These are phyloP conservation scores for Myotis davidii DNA, from an alignment of 2,113 vertebrate genomes.

Conservation along the genomic window DNA sequence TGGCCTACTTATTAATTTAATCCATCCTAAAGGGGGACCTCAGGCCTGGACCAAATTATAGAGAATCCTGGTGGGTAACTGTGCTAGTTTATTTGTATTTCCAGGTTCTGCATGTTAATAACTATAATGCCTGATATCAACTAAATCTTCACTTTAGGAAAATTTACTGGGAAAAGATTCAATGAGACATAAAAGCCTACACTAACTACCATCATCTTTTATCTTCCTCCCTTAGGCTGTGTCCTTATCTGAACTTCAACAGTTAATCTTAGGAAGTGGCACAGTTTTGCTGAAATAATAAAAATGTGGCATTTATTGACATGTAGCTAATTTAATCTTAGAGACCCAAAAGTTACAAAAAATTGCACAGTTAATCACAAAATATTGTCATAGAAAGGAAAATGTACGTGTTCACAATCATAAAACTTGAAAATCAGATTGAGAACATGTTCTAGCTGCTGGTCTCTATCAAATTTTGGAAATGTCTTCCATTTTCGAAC, in stretches of 20 bases:
- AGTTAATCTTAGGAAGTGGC: slow-evolving; percentile 52
- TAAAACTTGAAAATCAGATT: slow-evolving; percentile 39
- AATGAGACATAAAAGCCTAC: not conserved
- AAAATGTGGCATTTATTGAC: slow-evolving; percentile 55
- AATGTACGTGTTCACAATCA: not conserved
- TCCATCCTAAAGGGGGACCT: not conserved
- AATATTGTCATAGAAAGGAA: not conserved
- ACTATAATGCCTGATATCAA: not conserved
- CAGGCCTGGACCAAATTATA: not conserved
- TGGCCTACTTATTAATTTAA: not conserved
- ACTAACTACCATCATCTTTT: not conserved
- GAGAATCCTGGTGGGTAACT: not conserved
- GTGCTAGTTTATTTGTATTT: not conserved
- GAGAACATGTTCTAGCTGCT: not conserved
- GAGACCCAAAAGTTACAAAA: slow-evolving; percentile 44
- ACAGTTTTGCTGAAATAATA: slow-evolving; percentile 52
- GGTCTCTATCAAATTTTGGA: not conserved
- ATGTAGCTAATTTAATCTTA: slow-evolving; percentile 42
- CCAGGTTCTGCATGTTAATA: not conserved
- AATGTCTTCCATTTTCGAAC: not conserved
- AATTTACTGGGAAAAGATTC: slow-evolving; percentile 26
- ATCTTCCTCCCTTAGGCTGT: not conserved
- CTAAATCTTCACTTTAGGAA: not conserved
- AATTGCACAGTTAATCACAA: slow-evolving; percentile 54
- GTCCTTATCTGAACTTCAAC: slow-evolving; percentile 23